A percentile compares a stretch with the other conserved stretches of the same genome.
Conservation (phyloP, 1,140 invertebrate genomes). For the Scaptomyza montana region DNA sequence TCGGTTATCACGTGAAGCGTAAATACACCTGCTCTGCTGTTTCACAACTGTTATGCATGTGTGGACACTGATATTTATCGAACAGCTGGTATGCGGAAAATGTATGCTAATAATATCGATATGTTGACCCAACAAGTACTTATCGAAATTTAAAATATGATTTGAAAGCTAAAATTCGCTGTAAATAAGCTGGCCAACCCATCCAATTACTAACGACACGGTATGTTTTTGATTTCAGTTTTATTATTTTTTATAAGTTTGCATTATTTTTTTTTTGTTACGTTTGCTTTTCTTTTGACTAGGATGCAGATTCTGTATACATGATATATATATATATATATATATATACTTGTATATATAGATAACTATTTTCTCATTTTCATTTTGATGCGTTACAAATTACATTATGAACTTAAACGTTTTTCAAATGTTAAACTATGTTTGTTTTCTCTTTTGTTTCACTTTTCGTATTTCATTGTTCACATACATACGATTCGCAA, state of each 20-base stretch:
- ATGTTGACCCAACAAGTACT: neutral
- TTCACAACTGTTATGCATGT: constrained; percentile 26
- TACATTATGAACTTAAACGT: constrained; percentile 48
- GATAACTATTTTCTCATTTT: constrained; percentile 51
- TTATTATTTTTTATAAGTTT: constrained; percentile 52
- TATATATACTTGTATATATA: constrained; percentile 49
- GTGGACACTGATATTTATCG: constrained; percentile 19
- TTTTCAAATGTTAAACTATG: constrained; percentile 49
- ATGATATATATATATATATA: constrained; percentile 44
- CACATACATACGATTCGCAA: constrained; percentile 40
- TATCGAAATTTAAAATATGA: constrained; percentile 3
- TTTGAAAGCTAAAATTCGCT: neutral
- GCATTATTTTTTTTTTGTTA: constrained; percentile 59
- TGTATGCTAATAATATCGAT: constrained; percentile 16
- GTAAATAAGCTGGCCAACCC: neutral
- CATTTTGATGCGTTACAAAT: constrained; percentile 57
- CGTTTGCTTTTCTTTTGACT: constrained; percentile 61
- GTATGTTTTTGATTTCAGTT: constrained; percentile 16
- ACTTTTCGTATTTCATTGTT: too few relatives aligned
- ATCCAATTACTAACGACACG: neutral
- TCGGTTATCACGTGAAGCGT: constrained; percentile 18
- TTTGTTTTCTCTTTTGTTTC: constrained; percentile 7
- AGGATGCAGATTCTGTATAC: constrained; percentile 56
- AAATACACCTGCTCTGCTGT: constrained; percentile 8
- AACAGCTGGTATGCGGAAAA: neutral